Evolutionary conservation across 2,797 vertebrate species (phyloP).

Genomic region (Pseudochaenichthys georgianus): DNA sequence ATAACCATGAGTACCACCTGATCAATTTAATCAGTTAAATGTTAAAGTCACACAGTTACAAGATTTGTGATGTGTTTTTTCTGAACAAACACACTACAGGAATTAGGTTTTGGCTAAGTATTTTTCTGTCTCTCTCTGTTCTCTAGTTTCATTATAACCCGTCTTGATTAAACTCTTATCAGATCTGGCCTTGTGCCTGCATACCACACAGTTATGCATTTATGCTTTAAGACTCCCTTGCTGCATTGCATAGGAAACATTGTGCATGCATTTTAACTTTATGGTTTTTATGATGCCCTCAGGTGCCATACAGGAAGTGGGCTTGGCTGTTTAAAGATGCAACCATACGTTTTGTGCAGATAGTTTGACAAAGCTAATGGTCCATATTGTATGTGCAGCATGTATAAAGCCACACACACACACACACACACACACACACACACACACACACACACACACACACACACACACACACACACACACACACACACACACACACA

Average conservation of each 20-base stretch:
- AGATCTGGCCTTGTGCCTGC: conserved; percentile 30
- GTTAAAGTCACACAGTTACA: neutral
- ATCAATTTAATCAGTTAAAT: neutral
- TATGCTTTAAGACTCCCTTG: conserved; percentile 51
- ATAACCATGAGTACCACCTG: neutral
- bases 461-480: too few species aligned
- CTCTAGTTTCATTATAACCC: conserved; percentile 33
- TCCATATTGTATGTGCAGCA: conserved; percentile 24
- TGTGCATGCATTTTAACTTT: conserved; percentile 56
- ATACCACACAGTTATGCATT: conserved; percentile 37
- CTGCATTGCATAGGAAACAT: conserved; percentile 44
- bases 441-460: conserved; percentile 9
- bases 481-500: too few species aligned
- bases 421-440: conserved; percentile 6
- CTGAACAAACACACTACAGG: neutral
- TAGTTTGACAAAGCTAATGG: conserved; percentile 44
- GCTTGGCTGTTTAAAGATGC: conserved; percentile 43
- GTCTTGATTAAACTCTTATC: conserved; percentile 36
- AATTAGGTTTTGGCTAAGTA: conserved; percentile 1
- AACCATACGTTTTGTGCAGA: conserved; percentile 43
- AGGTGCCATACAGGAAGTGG: conserved; percentile 46
- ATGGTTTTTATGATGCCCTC: conserved; percentile 55
- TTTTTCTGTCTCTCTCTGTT: conserved; percentile 16
- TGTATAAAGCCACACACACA: conserved; percentile 19
- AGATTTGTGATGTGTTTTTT: neutral